Percentiles rank a stretch among this genome's conserved stretches.
Conservation (phyloP, 2,888 invertebrate genomes). For the Rhagium mordax region DNA sequence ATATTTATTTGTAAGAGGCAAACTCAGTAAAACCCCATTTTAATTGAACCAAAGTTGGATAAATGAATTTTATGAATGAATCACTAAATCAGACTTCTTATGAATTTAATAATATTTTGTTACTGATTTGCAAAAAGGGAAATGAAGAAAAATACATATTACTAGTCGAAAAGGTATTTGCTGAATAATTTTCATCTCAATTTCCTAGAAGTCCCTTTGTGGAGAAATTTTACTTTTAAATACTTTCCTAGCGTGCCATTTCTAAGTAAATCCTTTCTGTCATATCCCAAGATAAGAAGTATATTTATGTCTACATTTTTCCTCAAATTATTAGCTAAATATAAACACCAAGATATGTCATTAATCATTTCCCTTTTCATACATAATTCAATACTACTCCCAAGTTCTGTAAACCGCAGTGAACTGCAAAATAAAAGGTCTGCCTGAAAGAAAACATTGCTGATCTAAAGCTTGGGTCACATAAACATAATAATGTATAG, state of each 20-base stretch:
- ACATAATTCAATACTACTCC: conserved; percentile 49
- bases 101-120: neutral
- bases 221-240: neutral
- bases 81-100: no score
- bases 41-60: no score
- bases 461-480: conserved; percentile 47
- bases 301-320: conserved; percentile 27
- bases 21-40: no score
- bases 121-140: no score
- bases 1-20: neutral
- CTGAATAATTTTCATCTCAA: no score
- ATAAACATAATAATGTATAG: conserved; percentile 53
- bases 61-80: no score
- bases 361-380: conserved; percentile 49
- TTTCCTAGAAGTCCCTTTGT: no score
- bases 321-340: conserved; percentile 40
- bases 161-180: no score
- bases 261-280: conserved; percentile 26
- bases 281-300: conserved; percentile 16
- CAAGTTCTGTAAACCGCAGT: conserved; percentile 31
- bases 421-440: conserved; percentile 44
- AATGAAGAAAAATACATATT: no score
- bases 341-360: conserved; percentile 43
- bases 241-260: conserved; percentile 7
- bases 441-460: conserved; percentile 41